Conservation (phyloP, 2,797 vertebrate species). For the Eidolon dupreanum region DNA sequence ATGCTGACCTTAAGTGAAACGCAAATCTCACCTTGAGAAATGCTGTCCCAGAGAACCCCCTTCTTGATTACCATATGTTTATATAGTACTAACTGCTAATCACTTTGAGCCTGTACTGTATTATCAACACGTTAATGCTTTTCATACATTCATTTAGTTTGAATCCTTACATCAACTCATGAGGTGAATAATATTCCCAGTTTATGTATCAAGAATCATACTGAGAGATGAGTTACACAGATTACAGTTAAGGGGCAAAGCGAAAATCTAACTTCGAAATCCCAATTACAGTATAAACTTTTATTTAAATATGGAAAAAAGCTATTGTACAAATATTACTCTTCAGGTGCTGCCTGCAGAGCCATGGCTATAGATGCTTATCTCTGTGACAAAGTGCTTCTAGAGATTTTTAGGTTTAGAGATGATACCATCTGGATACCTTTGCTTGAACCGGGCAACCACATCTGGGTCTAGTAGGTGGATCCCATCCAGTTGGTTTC, state of each 20-base stretch:
- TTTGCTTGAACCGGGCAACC: conserved; percentile 93
- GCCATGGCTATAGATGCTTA: conserved; percentile 30
- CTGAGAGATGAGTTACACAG: neutral
- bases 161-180: neutral
- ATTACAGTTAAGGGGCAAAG: conserved; percentile 40
- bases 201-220: conserved; percentile 9
- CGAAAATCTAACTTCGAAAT: conserved; percentile 52
- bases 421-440: conserved; percentile 95
- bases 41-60: neutral
- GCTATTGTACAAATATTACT: conserved; percentile 55
- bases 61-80: neutral
- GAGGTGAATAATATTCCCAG: conserved; percentile 23
- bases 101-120: neutral
- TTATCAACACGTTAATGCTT: conserved; percentile 9
- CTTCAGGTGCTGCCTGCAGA: conserved; percentile 37
- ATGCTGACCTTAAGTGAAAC: neutral
- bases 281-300: conserved; percentile 65
- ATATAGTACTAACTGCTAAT: conserved; percentile 11
- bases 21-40: conserved; percentile 39
- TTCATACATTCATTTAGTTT: conserved; percentile 4
- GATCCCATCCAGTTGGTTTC: conserved; percentile 96
- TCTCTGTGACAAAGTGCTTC: conserved; percentile 54
- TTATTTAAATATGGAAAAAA: conserved; percentile 78
- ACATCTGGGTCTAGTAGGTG: conserved; percentile 95
- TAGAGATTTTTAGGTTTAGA: conserved; percentile 93